These are phyloP conservation scores for Andrena bucephala DNA, from an alignment of 2,888 invertebrate species.

Conservation along the genomic window DNA sequence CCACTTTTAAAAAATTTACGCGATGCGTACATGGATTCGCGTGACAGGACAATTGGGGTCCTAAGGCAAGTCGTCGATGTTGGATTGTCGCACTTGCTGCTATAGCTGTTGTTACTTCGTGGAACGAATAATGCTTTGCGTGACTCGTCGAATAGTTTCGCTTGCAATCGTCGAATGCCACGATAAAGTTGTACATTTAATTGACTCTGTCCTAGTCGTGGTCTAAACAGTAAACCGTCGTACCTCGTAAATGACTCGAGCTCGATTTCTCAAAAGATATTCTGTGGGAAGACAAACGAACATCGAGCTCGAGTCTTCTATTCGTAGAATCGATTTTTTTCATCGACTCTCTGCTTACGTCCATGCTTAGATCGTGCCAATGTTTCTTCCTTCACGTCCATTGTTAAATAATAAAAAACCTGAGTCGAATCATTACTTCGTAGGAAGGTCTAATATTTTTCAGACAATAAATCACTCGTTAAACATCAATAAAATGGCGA, in stretches of 20 bases:
- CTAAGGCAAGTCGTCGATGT: slow-evolving; percentile 54
- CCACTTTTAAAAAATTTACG: background rate
- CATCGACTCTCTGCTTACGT: background rate
- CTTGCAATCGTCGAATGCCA: slow-evolving; percentile 16
- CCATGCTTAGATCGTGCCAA: slow-evolving; percentile 1
- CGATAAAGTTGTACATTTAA: slow-evolving; percentile 33
- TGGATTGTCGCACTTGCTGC: slow-evolving; percentile 43
- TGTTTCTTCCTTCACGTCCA: background rate
- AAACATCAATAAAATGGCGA: background rate
- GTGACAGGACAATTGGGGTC: slow-evolving; percentile 21
- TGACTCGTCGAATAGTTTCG: slow-evolving; percentile 8
- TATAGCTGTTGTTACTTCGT: background rate
- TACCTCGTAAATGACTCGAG: slow-evolving; percentile 16
- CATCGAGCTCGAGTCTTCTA: slow-evolving; percentile 34
- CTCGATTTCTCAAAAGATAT: slow-evolving; percentile 24
- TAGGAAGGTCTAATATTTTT: background rate
- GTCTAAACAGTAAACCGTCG: background rate
- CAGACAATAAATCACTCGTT: background rate
- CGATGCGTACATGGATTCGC: background rate
- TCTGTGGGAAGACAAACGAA: slow-evolving; percentile 47
- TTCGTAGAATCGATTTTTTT: slow-evolving; percentile 1
- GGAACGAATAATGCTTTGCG: slow-evolving; percentile 10
- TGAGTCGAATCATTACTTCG: background rate
- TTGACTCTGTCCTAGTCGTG: slow-evolving; percentile 17
- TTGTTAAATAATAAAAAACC: background rate